Percentiles rank a stretch among this genome's conserved stretches.
These are phyloP conservation scores for Euwallacea similis DNA, from an alignment of 1,140 invertebrate genomes.

Conservation along the genomic window DNA sequence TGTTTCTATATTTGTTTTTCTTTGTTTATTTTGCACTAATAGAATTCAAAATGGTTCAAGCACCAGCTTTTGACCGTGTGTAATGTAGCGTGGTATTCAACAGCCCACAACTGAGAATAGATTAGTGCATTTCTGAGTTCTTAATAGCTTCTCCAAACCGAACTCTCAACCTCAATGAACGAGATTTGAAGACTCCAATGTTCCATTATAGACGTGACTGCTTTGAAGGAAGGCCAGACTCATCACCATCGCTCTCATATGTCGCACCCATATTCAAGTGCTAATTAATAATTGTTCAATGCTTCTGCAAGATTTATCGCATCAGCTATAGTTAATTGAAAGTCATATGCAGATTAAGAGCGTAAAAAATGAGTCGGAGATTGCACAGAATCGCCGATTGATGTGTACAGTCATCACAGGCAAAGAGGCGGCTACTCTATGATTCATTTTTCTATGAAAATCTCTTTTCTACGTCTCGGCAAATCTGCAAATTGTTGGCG, in stretches of 20 bases:
- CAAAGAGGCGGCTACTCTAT: conserved; percentile 12
- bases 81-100: no score
- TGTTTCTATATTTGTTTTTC: no score
- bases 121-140: no score
- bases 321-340: neutral
- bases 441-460: conserved; percentile 13
- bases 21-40: no score
- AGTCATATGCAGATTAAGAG: conserved; percentile 4
- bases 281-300: conserved; percentile 3
- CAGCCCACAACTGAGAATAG: no score
- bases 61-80: no score
- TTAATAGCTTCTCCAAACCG: no score
- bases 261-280: neutral
- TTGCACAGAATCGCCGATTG: neutral
- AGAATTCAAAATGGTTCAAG: no score
- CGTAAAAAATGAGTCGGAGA: conserved; percentile 1
- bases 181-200: no score
- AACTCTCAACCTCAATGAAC: no score
- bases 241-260: neutral
- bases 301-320: neutral
- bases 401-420: neutral
- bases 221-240: no score
- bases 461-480: conserved; percentile 24
- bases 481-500: conserved; percentile 14
- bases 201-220: no score